Percentiles rank a stretch among this genome's conserved stretches.
Evolutionary conservation across 1,140 invertebrate species (phyloP).

Genomic region (Hypothenemus hampei): DNA sequence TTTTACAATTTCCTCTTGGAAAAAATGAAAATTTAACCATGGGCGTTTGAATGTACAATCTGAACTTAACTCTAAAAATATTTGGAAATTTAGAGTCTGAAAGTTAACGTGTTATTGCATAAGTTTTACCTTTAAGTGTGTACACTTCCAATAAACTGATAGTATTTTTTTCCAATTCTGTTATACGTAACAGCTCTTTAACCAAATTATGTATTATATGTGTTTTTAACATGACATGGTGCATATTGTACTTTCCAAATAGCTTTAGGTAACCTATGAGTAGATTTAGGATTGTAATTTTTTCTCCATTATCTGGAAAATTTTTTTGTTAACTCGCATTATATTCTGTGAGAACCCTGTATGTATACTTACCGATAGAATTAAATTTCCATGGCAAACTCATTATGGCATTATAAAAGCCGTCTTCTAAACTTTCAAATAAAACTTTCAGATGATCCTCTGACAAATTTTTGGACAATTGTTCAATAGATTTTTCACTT

Average conservation of each 20-base stretch:
- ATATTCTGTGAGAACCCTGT: not conserved
- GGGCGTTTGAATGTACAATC: conserved; percentile 32
- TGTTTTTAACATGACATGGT: conserved; percentile 49
- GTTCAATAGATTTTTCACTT: conserved; percentile 23
- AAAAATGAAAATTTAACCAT: conserved; percentile 56
- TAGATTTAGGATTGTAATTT: conserved; percentile 53
- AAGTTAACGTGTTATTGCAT: not conserved
- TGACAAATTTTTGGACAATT: conserved; percentile 44
- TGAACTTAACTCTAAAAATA: too few relatives aligned
- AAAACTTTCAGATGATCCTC: conserved; percentile 42
- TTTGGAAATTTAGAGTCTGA: not conserved
- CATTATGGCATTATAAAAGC: conserved; percentile 52
- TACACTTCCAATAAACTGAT: conserved; percentile 53
- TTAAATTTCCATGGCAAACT: conserved; percentile 56
- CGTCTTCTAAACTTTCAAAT: conserved; percentile 54
- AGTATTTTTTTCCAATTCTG: conserved; percentile 50
- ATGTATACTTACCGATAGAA: conserved; percentile 50
- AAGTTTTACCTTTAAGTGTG: conserved; percentile 46
- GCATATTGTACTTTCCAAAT: conserved; percentile 51
- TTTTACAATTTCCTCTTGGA: conserved; percentile 44
- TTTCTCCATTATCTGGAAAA: conserved; percentile 52
- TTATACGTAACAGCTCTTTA: conserved; percentile 51
- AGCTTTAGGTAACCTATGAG: conserved; percentile 57
- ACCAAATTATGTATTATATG: conserved; percentile 51
- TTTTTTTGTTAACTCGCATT: not conserved